phyloP scores from a whole-genome alignment of 1,140 invertebrate genomes.

The Cyphomyrmex costatus region DNA sequence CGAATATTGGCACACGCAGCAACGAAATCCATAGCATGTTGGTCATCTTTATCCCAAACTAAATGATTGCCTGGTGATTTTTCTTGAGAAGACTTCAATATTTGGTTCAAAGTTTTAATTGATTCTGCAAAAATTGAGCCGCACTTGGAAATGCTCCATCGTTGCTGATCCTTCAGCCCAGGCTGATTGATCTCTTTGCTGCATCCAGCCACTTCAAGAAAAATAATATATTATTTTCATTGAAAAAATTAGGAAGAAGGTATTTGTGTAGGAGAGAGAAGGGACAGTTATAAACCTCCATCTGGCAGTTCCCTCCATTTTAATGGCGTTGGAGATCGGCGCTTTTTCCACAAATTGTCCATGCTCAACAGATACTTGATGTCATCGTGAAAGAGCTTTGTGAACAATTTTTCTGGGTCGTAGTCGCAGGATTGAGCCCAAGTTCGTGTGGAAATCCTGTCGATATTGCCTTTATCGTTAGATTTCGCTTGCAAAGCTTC shows the following conservation, averaged over 20 bases:
- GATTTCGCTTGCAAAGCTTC: slow-evolving; percentile 85
- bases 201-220: slow-evolving; percentile 84
- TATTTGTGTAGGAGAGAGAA: background rate
- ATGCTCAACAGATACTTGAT: slow-evolving; percentile 98
- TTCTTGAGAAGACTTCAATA: slow-evolving; percentile 87
- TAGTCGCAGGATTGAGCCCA: slow-evolving; percentile 96
- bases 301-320: slow-evolving; percentile 91
- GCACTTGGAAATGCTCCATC: slow-evolving; percentile 94
- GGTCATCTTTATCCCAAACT: slow-evolving; percentile 99
- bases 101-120: slow-evolving; percentile 90
- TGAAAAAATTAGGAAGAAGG: background rate
- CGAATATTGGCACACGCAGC: slow-evolving; percentile 97
- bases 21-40: slow-evolving; percentile 98
- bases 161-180: slow-evolving; percentile 91
- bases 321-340: slow-evolving; percentile 93
- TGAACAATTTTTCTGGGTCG: slow-evolving; percentile 93
- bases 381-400: slow-evolving; percentile 98
- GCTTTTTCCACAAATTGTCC: slow-evolving; percentile 97
- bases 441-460: slow-evolving; percentile 94
- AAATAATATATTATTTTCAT: slow-evolving; percentile 32
- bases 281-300: slow-evolving; percentile 83
- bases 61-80: slow-evolving; percentile 90
- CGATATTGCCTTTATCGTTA: slow-evolving; percentile 90
- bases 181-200: slow-evolving; percentile 83
- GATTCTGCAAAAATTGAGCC: slow-evolving; percentile 92